Percentiles rank a stretch among this genome's conserved stretches.
Evolutionary conservation across 2,113 vertebrate species (phyloP).

Genomic region (Sinocyclocheilus grahami): DNA sequence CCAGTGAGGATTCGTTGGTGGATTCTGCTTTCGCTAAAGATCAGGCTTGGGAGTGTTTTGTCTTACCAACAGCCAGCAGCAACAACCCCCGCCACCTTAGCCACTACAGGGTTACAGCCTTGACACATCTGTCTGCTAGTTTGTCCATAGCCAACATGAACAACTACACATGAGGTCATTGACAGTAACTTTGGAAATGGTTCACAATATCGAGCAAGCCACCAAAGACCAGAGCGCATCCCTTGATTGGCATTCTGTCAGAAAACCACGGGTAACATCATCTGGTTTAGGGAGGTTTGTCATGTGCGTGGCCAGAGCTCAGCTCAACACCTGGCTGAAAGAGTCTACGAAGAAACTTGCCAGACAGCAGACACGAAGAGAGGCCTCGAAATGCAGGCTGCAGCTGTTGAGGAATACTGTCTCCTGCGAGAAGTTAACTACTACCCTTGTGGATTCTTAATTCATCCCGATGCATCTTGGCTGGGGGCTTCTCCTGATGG

Average conservation of each 20-base stretch:
- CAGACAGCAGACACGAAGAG: slow-evolving; percentile 35
- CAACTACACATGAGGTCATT: neutral
- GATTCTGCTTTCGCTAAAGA: too few species aligned
- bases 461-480: slow-evolving; percentile 22
- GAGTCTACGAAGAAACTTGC: slow-evolving; percentile 9
- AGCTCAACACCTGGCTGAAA: slow-evolving; percentile 34
- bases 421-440: neutral
- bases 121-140: too few species aligned
- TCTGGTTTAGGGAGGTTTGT: slow-evolving; percentile 38
- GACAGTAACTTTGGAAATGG: neutral
- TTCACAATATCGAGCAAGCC: too few species aligned
- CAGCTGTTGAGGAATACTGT: neutral
- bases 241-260: neutral
- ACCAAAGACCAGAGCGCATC: neutral
- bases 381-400: slow-evolving; percentile 34
- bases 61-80: too few species aligned
- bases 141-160: neutral
- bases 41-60: too few species aligned
- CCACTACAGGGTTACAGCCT: too few species aligned
- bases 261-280: neutral
- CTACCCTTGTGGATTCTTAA: slow-evolving; percentile 22
- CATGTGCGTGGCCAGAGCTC: slow-evolving; percentile 28
- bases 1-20: too few species aligned
- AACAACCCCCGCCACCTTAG: too few species aligned
- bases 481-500: slow-evolving; percentile 30